Base-by-base conservation (phyloP, 2,888 invertebrate species). In the Archaeoteleia sp. region DNA sequence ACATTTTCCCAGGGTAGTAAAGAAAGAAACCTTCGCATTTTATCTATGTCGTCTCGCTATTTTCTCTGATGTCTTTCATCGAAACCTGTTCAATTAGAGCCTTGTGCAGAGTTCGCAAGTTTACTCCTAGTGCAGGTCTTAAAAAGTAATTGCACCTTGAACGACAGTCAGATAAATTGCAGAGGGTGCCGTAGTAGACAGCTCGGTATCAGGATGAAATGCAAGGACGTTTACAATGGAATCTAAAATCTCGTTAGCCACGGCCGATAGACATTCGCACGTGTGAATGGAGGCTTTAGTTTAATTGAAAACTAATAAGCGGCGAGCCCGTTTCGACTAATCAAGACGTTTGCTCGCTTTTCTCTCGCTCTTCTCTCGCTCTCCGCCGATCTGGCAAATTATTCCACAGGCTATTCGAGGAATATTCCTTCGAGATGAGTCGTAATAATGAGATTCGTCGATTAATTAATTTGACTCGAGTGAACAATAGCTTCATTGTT, bases 361-460 rank as follows among this genome's bases (percentile, higher is more conserved):
- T 20, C 48, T 23, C 15, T 35, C 40, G 29, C n/a, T 34, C 37
- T 45, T 25, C 43, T 30, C 12, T 17, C 15, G 29, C 42, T 60
- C 17, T 48, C 39, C 43, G 10, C 4, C 35, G n/a, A n/a, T n/a
- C n/a, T n/a, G 14, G 20, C 23, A 60, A 61, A 46, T 61, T 61
- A 45, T 37, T 61, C 32, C 2, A 39, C 39, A 12, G 43, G 35
- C 40, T 35, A 37, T 42, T 43, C 43, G 27, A 48, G 48, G 30
- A 35, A 60, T 60, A 49, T 49, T 60, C 49, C 43, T 49, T 35
- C 35, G 27, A 60, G 20, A 49, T 51, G 60, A 25, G 10, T 12
- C 23, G 40, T 49, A 42, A 42, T 58, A 49, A 49, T 58, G 58
- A 49, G 58, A 49, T 49, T 58, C 42, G 29, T 34, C 40, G 39